Evolutionary conservation across 2,888 invertebrate species (phyloP), one percentile per base, ranked within the genome.

Genomic region (Crocallis elinguaria): DNA sequence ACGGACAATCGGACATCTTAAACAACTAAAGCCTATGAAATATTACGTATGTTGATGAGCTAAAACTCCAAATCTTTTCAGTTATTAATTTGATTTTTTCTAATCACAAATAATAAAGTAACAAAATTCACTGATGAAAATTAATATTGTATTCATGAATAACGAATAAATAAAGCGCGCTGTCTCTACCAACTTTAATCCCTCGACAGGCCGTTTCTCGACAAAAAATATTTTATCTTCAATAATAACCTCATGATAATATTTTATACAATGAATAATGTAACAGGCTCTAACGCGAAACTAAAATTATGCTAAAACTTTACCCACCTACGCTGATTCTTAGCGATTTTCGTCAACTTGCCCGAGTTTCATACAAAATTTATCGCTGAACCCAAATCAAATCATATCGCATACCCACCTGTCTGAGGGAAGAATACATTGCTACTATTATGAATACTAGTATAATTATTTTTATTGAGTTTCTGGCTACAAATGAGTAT

Each of bases 301-400:
- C 64, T 64, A 59, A 64, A 64, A 61, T 64, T 64, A 64, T 64
- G 59, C 55, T 61, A 57, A 61, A 61, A 60, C 64, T 64, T 61
- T 55, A 55, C 57, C 53, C 57, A 57, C 59, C 57, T 56, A 45
- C 48, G 46, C 53, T 36, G 57, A 54, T 60, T 61, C 50, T 46
- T 49, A 36, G 35, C 36, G 45, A 42, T 50, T 59, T 39, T 57
- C 45, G 60, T 60, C 56, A 56, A 56, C 39, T 56, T 57, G 25
- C 41, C 19, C 42, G 36, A 46, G 30, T 48, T 59, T 60, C 50
- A 36, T 50, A 35, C 33, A 19, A 25, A 50, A 39, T 46, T 33
- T 52, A 43, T 38, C 12, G 13, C 19, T 19, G n/a, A 2, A 25
- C 9, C 9, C 9, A 4, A 23, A 23, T 8, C 23, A 7, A 4